Conservation (phyloP, 2,113 vertebrate species). For the Montifringilla adamsi region DNA sequence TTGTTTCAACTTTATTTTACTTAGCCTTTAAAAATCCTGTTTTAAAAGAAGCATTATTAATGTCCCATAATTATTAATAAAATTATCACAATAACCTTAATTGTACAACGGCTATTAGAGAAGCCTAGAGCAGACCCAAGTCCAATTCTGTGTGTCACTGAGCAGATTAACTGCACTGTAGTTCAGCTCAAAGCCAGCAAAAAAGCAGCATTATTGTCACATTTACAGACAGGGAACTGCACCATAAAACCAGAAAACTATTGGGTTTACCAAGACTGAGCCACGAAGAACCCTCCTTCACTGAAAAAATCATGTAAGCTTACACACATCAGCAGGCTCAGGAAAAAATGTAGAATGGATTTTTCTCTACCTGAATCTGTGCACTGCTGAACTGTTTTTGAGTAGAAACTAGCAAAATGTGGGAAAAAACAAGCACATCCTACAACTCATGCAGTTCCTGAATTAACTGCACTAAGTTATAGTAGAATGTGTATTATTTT, state of each 20-base stretch:
- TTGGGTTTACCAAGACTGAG: neutral
- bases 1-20: neutral
- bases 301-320: neutral
- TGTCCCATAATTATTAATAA: neutral
- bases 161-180: neutral
- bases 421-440: neutral
- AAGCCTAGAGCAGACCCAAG: neutral
- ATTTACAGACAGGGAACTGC: neutral
- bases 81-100: neutral
- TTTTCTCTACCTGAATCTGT: neutral
- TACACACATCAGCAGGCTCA: neutral
- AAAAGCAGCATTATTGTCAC: neutral
- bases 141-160: neutral
- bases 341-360: neutral
- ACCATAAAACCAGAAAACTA: neutral
- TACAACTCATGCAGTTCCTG: neutral
- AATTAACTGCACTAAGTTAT: neutral
- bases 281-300: neutral
- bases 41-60: neutral
- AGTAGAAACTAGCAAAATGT: neutral
- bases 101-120: neutral
- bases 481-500: neutral
- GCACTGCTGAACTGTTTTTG: neutral
- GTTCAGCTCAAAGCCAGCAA: neutral
- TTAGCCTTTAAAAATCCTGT: neutral